Conservation (phyloP, 1,140 invertebrate genomes). For the Sinonovacula constricta region DNA sequence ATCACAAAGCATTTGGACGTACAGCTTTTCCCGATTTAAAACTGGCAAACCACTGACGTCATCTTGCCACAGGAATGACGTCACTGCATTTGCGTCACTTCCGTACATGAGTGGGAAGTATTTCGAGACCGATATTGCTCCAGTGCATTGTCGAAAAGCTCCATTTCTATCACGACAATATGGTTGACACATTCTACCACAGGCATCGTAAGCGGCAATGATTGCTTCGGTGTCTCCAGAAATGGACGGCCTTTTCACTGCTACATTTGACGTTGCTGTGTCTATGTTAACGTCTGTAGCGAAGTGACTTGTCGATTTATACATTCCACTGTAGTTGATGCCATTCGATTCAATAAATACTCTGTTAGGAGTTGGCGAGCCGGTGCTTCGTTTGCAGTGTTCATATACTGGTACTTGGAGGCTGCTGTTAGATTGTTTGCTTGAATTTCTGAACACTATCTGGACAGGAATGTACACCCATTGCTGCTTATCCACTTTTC, state of each 20-base stretch:
- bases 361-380: background rate
- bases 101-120: constrained; percentile 23
- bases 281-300: constrained; percentile 7
- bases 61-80: constrained; percentile 15
- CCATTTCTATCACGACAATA: constrained; percentile 4
- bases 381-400: constrained; percentile 24
- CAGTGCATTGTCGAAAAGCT: constrained; percentile 7
- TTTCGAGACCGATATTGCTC: constrained; percentile 21
- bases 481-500: constrained; percentile 8
- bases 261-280: constrained; percentile 5
- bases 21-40: constrained; percentile 21
- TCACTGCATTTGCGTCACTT: constrained; percentile 13
- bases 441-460: constrained; percentile 27
- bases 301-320: constrained; percentile 32
- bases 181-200: constrained; percentile 47
- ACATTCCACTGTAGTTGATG: constrained; percentile 37
- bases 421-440: background rate
- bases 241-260: constrained; percentile 11
- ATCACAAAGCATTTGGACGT: constrained; percentile 28
- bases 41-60: constrained; percentile 25
- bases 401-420: constrained; percentile 17
- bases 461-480: constrained; percentile 42
- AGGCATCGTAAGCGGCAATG: constrained; percentile 35
- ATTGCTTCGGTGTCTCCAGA: constrained; percentile 3
- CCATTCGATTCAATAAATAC: constrained; percentile 47